Conservation (phyloP, 2,113 vertebrate species). For the Narcine bancroftii region DNA sequence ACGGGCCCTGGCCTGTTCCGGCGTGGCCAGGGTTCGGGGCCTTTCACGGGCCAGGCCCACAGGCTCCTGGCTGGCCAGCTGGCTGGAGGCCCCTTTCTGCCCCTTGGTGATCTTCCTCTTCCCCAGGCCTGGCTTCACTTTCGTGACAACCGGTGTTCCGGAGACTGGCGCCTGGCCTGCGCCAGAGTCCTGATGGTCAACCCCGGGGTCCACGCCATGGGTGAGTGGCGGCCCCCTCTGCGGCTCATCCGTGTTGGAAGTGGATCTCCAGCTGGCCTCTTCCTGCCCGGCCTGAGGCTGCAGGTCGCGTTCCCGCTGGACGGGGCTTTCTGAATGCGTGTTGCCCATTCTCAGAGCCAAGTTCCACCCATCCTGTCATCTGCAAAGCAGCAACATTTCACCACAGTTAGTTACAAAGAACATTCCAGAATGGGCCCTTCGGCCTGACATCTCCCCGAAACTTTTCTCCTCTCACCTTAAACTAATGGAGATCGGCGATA, state of each 20-base stretch:
- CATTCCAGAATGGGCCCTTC: no score
- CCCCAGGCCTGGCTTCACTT: neutral
- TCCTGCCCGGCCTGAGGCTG: neutral
- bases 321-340: neutral
- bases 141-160: no score
- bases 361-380: neutral
- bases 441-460: no score
- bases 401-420: no score
- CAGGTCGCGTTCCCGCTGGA: neutral
- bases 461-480: no score
- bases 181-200: neutral
- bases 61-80: neutral
- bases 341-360: neutral
- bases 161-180: neutral
- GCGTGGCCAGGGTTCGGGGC: neutral
- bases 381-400: neutral
- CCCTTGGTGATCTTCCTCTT: conserved; percentile 15
- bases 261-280: neutral
- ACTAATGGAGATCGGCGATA: no score
- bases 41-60: neutral
- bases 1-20: neutral
- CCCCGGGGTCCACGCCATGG: no score
- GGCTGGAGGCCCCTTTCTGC: neutral
- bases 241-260: neutral
- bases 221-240: neutral